Conservation (phyloP, 64 coral and sea anemone species). For the Montipora efflorescens region DNA sequence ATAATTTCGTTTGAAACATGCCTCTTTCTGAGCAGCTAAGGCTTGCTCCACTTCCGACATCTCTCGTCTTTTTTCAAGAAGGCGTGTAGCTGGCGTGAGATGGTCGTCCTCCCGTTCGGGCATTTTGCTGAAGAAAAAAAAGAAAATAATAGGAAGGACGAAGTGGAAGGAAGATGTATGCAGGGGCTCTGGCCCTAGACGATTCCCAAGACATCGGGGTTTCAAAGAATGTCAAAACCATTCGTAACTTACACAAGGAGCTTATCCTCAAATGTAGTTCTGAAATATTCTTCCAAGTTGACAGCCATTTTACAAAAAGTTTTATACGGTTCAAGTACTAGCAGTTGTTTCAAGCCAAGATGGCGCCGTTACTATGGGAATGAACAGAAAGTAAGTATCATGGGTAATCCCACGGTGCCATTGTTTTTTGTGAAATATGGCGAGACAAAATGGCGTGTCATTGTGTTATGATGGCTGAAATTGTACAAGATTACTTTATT, state of each 20-base stretch:
- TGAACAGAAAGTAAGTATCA: background rate
- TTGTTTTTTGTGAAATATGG: background rate
- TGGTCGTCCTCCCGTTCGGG: conserved; percentile 98
- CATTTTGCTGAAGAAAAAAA: conserved; percentile 87
- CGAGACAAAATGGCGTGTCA: background rate
- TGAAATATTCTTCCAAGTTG: conserved; percentile 98
- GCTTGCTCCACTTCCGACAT: conserved; percentile 99
- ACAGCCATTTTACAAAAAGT: conserved; percentile 83
- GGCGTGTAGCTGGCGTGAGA: conserved; percentile 95
- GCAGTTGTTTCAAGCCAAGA: background rate
- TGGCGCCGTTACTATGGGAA: conserved; percentile 35
- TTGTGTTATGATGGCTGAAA: conserved; percentile 10
- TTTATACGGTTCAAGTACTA: background rate
- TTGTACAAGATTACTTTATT: background rate
- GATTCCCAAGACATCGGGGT: background rate
- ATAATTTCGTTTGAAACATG: background rate
- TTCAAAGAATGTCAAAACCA: background rate
- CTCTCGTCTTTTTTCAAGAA: conserved; percentile 97
- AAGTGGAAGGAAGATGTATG: too few relatives aligned
- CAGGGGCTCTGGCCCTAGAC: too few relatives aligned
- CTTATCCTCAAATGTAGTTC: conserved; percentile 99
- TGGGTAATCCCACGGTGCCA: background rate
- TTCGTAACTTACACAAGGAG: conserved; percentile 96
- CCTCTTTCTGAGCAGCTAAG: conserved; percentile 98
- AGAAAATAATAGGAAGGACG: background rate